Base-by-base conservation (phyloP, 2,888 invertebrate genomes). In the Idaea dimidiata region DNA sequence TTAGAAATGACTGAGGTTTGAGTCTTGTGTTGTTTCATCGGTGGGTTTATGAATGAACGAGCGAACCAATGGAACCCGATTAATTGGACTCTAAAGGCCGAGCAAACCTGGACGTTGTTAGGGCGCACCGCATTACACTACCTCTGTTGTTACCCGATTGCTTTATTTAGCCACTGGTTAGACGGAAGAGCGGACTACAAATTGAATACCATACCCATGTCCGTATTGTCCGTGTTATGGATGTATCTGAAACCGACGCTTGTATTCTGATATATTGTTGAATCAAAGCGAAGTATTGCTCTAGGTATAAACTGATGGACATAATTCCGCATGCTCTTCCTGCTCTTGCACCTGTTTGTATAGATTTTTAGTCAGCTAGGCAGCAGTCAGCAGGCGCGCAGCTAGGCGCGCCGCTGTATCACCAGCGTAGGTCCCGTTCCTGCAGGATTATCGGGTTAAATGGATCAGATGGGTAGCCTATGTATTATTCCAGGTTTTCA, bases 1-100 rank as follows among this genome's bases (percentile, higher is more conserved):
- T 79, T 74, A 74, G 73, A 71, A 66, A 57, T 63, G 56, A 56
- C 16, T 62, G 56, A 56, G 14, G 56, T 18, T 56, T 18, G 73
- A 73, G 70, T 71, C 67, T 65, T 64, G 70, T 71, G 65, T 78
- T 81, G 79, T 82, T 81, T 78, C 68, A 67, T 74, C 73, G 72
- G 68, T 70, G 70, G 77, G 77, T 79, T 82, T 79, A 78, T 81
- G 75, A 18, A 17, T 79, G 64, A 60, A 79, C 75, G 74, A 77
- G 68, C 65, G 74, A 68, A 68, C 73, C 72, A 75, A 70, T 73
- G 74, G 71, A 77, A 79, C 77, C 77, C 78, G 83, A 84, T 87
- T 87, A 85, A 86, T 84, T 84, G 84, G 76, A 79, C 79, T 77
- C 77, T 76, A 78, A 77, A 78, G 79, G 75, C 76, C 69, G 71